phyloP scores from a whole-genome alignment of 1,140 invertebrate genomes.

The Magallana ariakensis region DNA sequence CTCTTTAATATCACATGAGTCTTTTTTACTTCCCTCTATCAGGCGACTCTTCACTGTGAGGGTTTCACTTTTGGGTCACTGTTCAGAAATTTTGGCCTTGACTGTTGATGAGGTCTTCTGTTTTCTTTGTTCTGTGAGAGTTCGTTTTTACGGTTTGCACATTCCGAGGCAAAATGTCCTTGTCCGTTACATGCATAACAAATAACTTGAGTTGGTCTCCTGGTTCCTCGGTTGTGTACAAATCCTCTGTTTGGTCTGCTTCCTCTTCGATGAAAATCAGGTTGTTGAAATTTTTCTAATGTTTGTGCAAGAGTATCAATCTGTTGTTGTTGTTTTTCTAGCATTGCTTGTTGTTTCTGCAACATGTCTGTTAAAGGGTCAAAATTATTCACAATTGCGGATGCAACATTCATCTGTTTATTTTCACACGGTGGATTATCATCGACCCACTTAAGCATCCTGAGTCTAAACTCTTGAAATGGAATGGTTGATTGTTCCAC shows the following conservation, averaged over 20 bases:
- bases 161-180: background rate
- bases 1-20: constrained; percentile 17
- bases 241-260: background rate
- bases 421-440: constrained; percentile 24
- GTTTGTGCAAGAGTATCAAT: constrained; percentile 21
- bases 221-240: background rate
- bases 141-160: background rate
- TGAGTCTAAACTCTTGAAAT: constrained; percentile 39
- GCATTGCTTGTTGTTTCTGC: constrained; percentile 3
- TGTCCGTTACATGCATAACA: constrained; percentile 14
- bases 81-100: background rate
- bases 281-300: background rate
- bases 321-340: constrained; percentile 38
- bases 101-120: background rate
- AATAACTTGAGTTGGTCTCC: background rate
- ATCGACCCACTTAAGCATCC: constrained; percentile 30
- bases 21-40: constrained; percentile 13
- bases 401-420: constrained; percentile 1
- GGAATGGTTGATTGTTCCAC: constrained; percentile 24
- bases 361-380: constrained; percentile 13
- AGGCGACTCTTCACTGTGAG: constrained; percentile 9
- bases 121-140: background rate
- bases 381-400: background rate
- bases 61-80: constrained; percentile 16
- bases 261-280: background rate